A percentile compares a stretch with the other conserved stretches of the same genome.
Evolutionary conservation across 2,113 vertebrate species (phyloP).

Genomic region (Eira barbara): DNA sequence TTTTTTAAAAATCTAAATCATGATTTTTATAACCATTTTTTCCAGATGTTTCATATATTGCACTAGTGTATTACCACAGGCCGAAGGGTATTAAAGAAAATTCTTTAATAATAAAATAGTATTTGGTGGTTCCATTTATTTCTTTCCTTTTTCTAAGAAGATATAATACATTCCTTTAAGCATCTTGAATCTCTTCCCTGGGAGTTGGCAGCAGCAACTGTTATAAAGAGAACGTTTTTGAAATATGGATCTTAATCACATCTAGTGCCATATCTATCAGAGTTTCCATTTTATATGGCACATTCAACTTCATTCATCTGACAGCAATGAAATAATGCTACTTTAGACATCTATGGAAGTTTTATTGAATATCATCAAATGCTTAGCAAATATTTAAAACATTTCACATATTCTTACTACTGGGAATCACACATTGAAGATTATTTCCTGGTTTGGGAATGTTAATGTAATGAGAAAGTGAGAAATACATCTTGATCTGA

Average conservation of each 20-base stretch:
- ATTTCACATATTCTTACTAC: slow-evolving; percentile 22
- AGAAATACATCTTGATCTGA: background rate
- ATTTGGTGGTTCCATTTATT: background rate
- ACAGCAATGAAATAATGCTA: slow-evolving; percentile 5
- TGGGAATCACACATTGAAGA: background rate
- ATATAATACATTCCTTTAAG: slow-evolving; percentile 2
- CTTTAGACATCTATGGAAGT: background rate
- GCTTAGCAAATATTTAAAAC: slow-evolving; percentile 62
- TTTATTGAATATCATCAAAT: slow-evolving; percentile 20
- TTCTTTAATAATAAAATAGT: slow-evolving; percentile 32
- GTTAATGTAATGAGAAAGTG: background rate
- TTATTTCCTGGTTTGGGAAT: background rate
- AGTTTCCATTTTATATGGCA: background rate
- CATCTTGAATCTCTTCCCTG: background rate
- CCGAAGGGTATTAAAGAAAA: background rate
- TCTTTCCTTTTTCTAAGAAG: background rate
- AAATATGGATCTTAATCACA: slow-evolving; percentile 49
- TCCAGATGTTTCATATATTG: background rate
- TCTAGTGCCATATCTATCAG: slow-evolving; percentile 10
- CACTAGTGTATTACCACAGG: background rate
- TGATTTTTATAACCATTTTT: background rate
- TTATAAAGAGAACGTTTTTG: slow-evolving; percentile 40
- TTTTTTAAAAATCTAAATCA: background rate
- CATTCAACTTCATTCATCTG: slow-evolving; percentile 32
- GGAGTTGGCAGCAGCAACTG: slow-evolving; percentile 16